Evolutionary conservation across 2,113 vertebrate species (phyloP), one percentile per base, ranked within the genome.

Genomic region (Motacilla tschutschensis): DNA sequence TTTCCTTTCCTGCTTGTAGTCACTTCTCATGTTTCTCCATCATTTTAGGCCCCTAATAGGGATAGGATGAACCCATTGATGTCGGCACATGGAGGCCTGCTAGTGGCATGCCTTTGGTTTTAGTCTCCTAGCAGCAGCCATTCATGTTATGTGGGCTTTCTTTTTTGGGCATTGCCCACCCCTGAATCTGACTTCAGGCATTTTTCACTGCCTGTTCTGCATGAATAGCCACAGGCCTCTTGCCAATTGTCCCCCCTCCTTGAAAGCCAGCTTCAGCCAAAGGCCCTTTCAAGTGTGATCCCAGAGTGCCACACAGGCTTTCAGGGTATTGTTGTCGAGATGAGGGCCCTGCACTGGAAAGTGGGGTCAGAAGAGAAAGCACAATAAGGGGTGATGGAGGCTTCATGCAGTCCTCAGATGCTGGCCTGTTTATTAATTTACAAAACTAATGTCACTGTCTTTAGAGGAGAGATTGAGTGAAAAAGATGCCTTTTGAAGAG

Each of bases 191-290:
- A 97, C 97, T 96, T 93, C 91, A 92, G 95, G 96, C 94, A 93
- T 97, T 97, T 96, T 96, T 97, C 94, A 96, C 93, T 96, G 93
- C 95, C 96, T 93, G 93, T 97, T 97, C 96, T 97, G 96, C 96
- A 95, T 98, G 98, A 98, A 96, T 97, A 97, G 96, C 93, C 85
- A 95, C 96, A 96, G 96, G 96, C 97, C 96, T 95, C 96, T 96
- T 97, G 96, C 97, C 97, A 96, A 97, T 95, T 95, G 95, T 95
- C 92, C 94, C 94, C 91, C 89, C 65, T 92, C 91, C 96, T 95
- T 95, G 91, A 96, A 97, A 96, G 94, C 94, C 94, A 96, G 93
- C 87, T 96, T 94, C 78, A 73, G 95, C 92, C 71, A 96, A 97
- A 96, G 96, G 95, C 95, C 96, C 97, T 97, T 97, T 97, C 96